Evolutionary conservation across 1,140 invertebrate genomes (phyloP).

Genomic region (Drosophila albomicans): DNA sequence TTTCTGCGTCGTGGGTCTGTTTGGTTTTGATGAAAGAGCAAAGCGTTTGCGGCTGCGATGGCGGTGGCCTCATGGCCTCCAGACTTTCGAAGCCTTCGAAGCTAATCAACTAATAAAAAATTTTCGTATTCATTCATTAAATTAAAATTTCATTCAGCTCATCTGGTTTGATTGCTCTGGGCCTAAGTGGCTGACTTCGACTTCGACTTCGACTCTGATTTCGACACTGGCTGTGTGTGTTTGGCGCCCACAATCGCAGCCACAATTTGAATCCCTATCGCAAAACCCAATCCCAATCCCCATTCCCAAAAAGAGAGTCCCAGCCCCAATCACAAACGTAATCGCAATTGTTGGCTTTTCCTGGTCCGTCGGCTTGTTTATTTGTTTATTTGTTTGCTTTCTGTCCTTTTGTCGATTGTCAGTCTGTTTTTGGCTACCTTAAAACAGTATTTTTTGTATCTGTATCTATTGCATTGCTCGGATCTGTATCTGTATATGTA

Average conservation of each 20-base stretch:
- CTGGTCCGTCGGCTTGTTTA: slow-evolving; percentile 59
- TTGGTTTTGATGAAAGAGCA: slow-evolving; percentile 14
- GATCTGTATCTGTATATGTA: slow-evolving; percentile 6
- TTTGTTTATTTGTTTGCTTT: slow-evolving; percentile 61
- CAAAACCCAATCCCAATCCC: slow-evolving; percentile 25
- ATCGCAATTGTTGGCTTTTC: slow-evolving; percentile 75
- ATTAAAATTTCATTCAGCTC: slow-evolving; percentile 82
- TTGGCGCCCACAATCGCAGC: slow-evolving; percentile 5
- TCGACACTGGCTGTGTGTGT: slow-evolving; percentile 5
- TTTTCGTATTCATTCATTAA: slow-evolving; percentile 80
- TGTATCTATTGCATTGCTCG: slow-evolving; percentile 1
- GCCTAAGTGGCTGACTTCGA: slow-evolving; percentile 66
- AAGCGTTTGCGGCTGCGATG: not conserved
- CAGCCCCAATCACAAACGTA: slow-evolving; percentile 68
- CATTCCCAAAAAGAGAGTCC: slow-evolving; percentile 20
- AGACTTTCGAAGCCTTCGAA: slow-evolving; percentile 8
- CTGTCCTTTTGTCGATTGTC: slow-evolving; percentile 51
- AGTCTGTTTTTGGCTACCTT: slow-evolving; percentile 40
- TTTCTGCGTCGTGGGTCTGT: not conserved
- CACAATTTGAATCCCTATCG: slow-evolving; percentile 55
- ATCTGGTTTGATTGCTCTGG: slow-evolving; percentile 78
- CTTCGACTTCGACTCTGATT: not conserved
- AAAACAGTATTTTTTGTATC: slow-evolving; percentile 23
- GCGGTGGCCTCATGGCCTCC: slow-evolving; percentile 1
- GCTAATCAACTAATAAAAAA: slow-evolving; percentile 80